Evolutionary conservation across 2,888 invertebrate genomes (phyloP), one percentile per base, ranked within the genome.

Genomic region (Phrixothrix hirtus): DNA sequence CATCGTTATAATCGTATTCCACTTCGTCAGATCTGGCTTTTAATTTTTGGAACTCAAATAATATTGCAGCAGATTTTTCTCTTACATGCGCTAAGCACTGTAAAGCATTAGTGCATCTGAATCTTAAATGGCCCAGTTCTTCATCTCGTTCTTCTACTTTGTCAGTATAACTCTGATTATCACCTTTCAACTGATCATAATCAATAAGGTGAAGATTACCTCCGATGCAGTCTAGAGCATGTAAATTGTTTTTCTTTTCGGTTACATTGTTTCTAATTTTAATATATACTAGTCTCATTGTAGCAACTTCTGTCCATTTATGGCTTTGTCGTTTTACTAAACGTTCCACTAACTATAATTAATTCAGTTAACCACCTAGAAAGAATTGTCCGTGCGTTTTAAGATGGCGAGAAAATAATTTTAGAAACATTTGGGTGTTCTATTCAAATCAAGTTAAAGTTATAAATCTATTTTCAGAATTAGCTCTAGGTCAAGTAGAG

Each of bases 61-160:
- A 60, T 2, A 70, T 58, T 1, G 71, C 79, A 58, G 78, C 72
- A 10, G 78, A 72, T 67, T 81, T 81, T 67, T 81, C 81, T 58
- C 79, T 75, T 21, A 80, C 65, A 60, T 81, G 81, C 1, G 80
- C 79, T 39, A 81, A 60, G 12, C 70, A 76, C 66, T 80, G 78
- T 11, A 79, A 77, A 0, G 78, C 77, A 45, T 71, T 74, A 10
- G 76, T 75, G 52, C 79, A 79, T 68, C 78, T 78, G 53, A 70
- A 70, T 38, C 79, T 68, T 41, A 81, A 64, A 56, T 74, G 75
- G 29, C 74, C 65, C 38, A 81, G 60, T 63, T 81, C 80, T 65
- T 79, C 79, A 58, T 81, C 80, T 58, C 79, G 69, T 61, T 81
- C 81, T 63, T 82, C 81, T 45, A 81, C 78, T 69, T 81, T 81